Evolutionary conservation across 2,113 vertebrate species (phyloP).

Genomic region (Petrocephalus zakoni): DNA sequence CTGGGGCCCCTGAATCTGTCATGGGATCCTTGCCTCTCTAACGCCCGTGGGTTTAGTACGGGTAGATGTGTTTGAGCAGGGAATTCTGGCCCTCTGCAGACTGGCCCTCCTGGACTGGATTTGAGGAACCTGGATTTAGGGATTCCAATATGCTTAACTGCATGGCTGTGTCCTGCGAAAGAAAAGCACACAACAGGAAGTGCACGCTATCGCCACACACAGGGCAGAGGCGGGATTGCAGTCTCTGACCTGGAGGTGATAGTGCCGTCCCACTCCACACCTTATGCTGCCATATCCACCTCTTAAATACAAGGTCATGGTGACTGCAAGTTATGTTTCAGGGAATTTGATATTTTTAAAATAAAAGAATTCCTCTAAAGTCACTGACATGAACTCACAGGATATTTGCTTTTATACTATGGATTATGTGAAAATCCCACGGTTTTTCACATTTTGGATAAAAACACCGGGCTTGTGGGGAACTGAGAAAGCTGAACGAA

Average conservation of each 20-base stretch:
- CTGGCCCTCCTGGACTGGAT: neutral
- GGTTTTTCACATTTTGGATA: neutral
- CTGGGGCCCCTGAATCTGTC: no score
- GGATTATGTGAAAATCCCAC: constrained; percentile 12
- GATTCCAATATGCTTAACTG: neutral
- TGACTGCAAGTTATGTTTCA: neutral
- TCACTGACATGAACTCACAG: constrained; percentile 7
- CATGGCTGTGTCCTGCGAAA: neutral
- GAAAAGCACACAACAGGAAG: neutral
- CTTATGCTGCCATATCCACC: neutral
- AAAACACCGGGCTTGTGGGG: neutral
- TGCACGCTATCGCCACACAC: neutral
- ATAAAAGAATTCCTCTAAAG: neutral
- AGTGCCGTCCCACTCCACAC: neutral
- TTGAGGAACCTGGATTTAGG: neutral
- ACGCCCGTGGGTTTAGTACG: no score
- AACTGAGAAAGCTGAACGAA: neutral
- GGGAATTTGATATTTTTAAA: neutral
- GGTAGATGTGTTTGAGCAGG: neutral
- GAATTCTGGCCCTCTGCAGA: neutral
- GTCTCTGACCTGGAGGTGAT: neutral
- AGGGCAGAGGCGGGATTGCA: neutral
- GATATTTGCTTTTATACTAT: constrained; percentile 45
- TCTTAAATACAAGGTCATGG: neutral
- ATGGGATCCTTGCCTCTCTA: no score